Conservation (phyloP, 2,113 vertebrate species). For the Anoura caudifer region DNA sequence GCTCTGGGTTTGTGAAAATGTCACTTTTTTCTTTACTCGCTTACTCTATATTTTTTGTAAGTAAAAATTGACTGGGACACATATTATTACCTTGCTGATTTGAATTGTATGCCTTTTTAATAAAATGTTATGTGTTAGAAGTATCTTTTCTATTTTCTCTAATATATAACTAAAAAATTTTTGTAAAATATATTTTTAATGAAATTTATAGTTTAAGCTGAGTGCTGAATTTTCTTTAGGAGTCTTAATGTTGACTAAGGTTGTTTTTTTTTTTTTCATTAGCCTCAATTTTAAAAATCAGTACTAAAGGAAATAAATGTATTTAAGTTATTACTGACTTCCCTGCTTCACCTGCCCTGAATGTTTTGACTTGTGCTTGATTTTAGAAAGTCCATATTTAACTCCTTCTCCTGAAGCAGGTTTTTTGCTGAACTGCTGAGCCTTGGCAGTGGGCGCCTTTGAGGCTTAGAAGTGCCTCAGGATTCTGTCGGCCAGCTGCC, state of each 20-base stretch:
- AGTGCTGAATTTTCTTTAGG: neutral
- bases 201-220: conserved; percentile 26
- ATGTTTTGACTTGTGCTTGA: conserved; percentile 53
- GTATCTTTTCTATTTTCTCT: neutral
- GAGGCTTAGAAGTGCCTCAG: conserved; percentile 75
- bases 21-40: neutral
- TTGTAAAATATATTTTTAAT: neutral
- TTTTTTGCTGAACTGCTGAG: conserved; percentile 75
- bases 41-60: conserved; percentile 39
- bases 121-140: neutral
- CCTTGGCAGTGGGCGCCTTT: conserved; percentile 77
- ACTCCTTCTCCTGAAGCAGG: conserved; percentile 71
- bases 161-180: neutral
- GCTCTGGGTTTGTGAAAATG: conserved; percentile 54
- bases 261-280: neutral
- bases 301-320: neutral
- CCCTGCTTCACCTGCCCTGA: conserved; percentile 13
- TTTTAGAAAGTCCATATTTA: conserved; percentile 64
- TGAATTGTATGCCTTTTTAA: conserved; percentile 38
- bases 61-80: neutral
- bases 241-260: neutral
- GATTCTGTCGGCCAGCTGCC: conserved; percentile 64
- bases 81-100: neutral
- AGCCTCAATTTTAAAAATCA: neutral
- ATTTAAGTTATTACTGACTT: neutral